Evolutionary conservation across 2,888 invertebrate genomes (phyloP).

Genomic region (Drosophila niveifrons): DNA sequence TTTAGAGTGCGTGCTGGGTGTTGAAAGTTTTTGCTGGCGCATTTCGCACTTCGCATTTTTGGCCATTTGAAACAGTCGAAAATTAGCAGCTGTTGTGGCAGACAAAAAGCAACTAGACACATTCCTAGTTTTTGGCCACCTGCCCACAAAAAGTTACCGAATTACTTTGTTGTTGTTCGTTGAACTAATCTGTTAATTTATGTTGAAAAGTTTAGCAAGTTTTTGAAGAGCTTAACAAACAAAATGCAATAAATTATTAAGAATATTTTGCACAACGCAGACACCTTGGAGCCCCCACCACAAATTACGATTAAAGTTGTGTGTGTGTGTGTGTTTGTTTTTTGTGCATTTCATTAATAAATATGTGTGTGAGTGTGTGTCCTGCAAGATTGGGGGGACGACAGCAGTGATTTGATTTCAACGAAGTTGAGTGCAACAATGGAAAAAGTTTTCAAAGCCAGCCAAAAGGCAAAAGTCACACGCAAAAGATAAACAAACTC

Average conservation of each 20-base stretch:
- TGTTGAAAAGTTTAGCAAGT: slow-evolving; percentile 74
- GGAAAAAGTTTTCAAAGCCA: slow-evolving; percentile 40
- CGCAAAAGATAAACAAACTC: slow-evolving; percentile 68
- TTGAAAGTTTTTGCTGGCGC: slow-evolving; percentile 44
- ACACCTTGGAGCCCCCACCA: slow-evolving; percentile 2
- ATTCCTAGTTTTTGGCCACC: slow-evolving; percentile 39
- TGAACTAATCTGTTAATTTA: slow-evolving; percentile 76
- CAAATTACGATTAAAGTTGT: slow-evolving; percentile 19
- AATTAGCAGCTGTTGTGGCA: slow-evolving; percentile 52
- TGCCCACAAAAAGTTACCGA: slow-evolving; percentile 45
- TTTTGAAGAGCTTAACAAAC: slow-evolving; percentile 73
- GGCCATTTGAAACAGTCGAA: slow-evolving; percentile 31
- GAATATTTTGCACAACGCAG: slow-evolving; percentile 62
- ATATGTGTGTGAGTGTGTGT: slow-evolving; percentile 25
- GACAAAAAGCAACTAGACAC: slow-evolving; percentile 35
- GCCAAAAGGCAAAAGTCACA: slow-evolving; percentile 70
- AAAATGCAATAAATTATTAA: slow-evolving; percentile 78
- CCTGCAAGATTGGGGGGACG: not conserved
- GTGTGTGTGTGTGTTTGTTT: slow-evolving; percentile 13
- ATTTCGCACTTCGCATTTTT: slow-evolving; percentile 19
- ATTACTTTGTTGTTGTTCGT: slow-evolving; percentile 32
- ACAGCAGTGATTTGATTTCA: slow-evolving; percentile 49
- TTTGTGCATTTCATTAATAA: slow-evolving; percentile 72
- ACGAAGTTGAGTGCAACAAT: slow-evolving; percentile 18
- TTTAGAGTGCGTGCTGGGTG: slow-evolving; percentile 47